A percentile compares a stretch with the other conserved stretches of the same genome.
phyloP scores from a whole-genome alignment of 2,113 vertebrate genomes.

The Ovis aries region ARS-UI_Ramb_v3.0 NC_056076.1:61724001-61724500 shows the following conservation, averaged over 20 bases:
- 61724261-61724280: fast-evolving
- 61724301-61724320: fast-evolving
- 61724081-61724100: neutral
- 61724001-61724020: neutral
- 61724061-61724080: neutral
- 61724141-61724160: neutral
- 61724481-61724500: neutral
- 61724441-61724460: neutral
- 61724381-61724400: neutral
- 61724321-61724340: neutral
- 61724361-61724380: neutral
- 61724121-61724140: neutral
- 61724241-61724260: fast-evolving
- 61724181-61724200: neutral
- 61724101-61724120: neutral
- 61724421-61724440: neutral
- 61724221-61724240: neutral
- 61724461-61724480: neutral
- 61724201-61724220: neutral
- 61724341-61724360: fast-evolving
- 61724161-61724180: neutral
- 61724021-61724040: neutral
- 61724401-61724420: neutral
- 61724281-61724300: neutral
- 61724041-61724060: neutral